Conservation (phyloP, 2,888 invertebrate species). For the Dryobotodes eremita region DNA sequence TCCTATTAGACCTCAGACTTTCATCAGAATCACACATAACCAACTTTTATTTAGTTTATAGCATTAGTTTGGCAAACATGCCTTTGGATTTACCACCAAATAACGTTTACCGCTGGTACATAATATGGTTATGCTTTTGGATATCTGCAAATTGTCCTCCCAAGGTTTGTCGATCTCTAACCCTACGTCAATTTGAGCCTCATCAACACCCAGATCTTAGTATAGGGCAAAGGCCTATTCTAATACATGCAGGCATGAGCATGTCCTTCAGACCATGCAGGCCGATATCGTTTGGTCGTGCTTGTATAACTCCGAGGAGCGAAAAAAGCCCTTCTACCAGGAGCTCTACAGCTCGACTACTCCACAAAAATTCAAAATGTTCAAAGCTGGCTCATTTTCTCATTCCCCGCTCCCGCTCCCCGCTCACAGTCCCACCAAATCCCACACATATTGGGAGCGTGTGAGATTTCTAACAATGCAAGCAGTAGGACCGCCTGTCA, state of each 20-base stretch:
- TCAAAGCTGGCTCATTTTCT: background rate
- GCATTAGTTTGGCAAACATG: background rate
- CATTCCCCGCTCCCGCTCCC: background rate
- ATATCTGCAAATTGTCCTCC: too few species aligned
- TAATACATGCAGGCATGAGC: background rate
- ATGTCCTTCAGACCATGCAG: background rate
- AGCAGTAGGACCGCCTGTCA: constrained; percentile 69
- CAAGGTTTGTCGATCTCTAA: background rate
- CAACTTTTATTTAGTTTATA: too few species aligned
- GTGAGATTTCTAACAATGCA: constrained; percentile 69
- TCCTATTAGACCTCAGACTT: background rate
- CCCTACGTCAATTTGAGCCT: background rate
- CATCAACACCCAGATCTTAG: too few species aligned
- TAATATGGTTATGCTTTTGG: background rate
- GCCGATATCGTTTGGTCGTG: background rate
- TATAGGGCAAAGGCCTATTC: too few species aligned
- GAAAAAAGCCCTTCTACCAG: background rate
- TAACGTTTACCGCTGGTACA: background rate
- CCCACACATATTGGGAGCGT: constrained; percentile 59
- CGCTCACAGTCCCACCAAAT: constrained; percentile 22
- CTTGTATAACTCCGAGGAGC: background rate
- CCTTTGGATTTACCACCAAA: background rate
- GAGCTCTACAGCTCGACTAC: background rate
- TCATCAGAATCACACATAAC: background rate
- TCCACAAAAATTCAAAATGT: background rate